Conservation (phyloP, 2,797 vertebrate species). For the Poeciliopsis turneri region DNA sequence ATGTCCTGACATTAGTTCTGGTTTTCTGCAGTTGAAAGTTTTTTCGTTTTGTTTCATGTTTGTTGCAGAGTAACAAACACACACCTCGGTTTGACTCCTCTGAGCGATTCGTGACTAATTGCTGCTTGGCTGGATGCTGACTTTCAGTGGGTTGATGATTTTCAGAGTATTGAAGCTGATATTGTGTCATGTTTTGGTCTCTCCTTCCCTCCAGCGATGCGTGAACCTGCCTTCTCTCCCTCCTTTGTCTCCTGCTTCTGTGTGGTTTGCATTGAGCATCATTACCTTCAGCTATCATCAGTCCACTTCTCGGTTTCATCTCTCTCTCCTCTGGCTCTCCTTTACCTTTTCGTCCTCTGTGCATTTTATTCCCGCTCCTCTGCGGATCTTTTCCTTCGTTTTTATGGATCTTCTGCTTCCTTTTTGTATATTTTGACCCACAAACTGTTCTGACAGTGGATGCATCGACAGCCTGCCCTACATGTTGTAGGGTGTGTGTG, state of each 20-base stretch:
- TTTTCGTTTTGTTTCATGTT: not conserved
- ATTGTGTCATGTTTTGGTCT: conserved; percentile 59
- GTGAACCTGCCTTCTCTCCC: conserved; percentile 50
- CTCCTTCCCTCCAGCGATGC: conserved; percentile 52
- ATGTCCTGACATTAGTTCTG: not conserved
- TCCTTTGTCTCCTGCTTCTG: conserved; percentile 56
- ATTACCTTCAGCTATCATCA: conserved; percentile 9
- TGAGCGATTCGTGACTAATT: conserved; percentile 31
- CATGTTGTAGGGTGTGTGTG: conserved; percentile 24
- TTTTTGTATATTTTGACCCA: conserved; percentile 55
- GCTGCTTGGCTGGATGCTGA: conserved; percentile 33
- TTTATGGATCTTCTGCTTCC: conserved; percentile 3
- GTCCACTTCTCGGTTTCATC: conserved; percentile 33
- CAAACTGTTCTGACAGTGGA: conserved; percentile 46
- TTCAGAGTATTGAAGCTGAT: conserved; percentile 52
- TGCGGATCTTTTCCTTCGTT: not conserved
- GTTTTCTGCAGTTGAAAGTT: not conserved
- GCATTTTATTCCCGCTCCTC: not conserved
- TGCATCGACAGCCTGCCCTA: conserved; percentile 21
- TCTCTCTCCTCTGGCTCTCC: conserved; percentile 11
- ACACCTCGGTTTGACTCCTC: conserved; percentile 2
- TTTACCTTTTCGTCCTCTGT: conserved; percentile 4
- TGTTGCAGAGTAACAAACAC: not conserved
- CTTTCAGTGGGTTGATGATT: conserved; percentile 21
- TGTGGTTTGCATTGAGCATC: conserved; percentile 13